Percentiles rank a stretch among this genome's conserved stretches.
These are phyloP conservation scores for Pangasianodon hypophthalmus DNA, from an alignment of 2,113 vertebrate genomes.

Conservation along the genomic window DNA sequence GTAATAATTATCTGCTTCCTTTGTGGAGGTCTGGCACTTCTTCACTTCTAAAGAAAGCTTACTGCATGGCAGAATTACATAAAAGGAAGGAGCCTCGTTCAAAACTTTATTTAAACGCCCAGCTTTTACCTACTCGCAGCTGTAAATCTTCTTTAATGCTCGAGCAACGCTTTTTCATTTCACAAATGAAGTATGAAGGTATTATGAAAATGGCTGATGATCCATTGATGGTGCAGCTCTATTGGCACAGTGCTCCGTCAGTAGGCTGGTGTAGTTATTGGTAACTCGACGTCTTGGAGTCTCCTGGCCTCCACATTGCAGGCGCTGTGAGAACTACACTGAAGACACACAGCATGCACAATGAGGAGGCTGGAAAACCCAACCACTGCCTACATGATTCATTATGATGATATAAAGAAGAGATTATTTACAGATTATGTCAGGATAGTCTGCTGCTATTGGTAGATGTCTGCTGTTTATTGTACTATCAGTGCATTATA, in stretches of 20 bases:
- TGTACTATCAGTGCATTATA: not conserved
- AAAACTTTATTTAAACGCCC: not conserved
- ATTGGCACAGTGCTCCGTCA: not conserved
- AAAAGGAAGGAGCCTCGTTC: not conserved
- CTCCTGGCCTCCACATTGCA: slow-evolving; percentile 60
- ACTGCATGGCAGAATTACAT: slow-evolving; percentile 28
- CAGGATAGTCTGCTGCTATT: not conserved
- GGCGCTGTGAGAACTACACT: slow-evolving; percentile 56
- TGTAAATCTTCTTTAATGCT: slow-evolving; percentile 2
- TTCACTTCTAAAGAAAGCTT: not conserved
- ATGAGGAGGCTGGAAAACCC: slow-evolving; percentile 58
- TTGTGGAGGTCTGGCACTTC: slow-evolving; percentile 23
- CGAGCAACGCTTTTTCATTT: not conserved
- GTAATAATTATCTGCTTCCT: slow-evolving; percentile 34
- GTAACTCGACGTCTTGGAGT: slow-evolving; percentile 29
- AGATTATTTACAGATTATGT: not conserved
- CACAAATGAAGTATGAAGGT: not conserved
- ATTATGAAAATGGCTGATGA: slow-evolving; percentile 4
- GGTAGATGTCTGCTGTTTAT: not conserved
- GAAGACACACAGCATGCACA: slow-evolving; percentile 61
- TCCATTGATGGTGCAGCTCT: not conserved
- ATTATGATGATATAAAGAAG: not conserved
- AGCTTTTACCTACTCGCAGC: not conserved
- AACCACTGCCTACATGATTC: not conserved
- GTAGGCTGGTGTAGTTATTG: slow-evolving; percentile 1